Percentiles rank a stretch among this genome's conserved stretches.
Conservation (phyloP, 2,888 invertebrate genomes). For the Tridacna gigas region DNA sequence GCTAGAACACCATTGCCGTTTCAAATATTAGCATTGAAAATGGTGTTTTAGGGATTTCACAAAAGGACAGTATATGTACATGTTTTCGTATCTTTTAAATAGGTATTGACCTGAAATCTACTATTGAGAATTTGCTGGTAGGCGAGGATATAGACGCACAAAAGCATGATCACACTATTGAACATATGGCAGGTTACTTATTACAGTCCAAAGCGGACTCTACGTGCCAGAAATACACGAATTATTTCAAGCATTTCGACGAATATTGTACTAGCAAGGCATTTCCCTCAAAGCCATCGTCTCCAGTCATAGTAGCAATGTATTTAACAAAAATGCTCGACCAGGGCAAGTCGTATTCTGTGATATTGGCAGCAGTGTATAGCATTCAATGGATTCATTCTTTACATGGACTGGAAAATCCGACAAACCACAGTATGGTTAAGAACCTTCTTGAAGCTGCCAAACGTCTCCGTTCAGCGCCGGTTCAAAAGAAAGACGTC, state of each 20-base stretch:
- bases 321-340: background rate
- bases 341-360: background rate
- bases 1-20: constrained; percentile 32
- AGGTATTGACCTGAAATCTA: background rate
- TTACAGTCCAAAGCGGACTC: background rate
- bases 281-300: background rate
- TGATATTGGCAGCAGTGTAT: background rate
- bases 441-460: background rate
- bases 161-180: background rate
- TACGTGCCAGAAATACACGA: background rate
- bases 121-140: background rate
- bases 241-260: background rate
- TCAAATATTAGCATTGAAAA: constrained; percentile 19
- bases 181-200: background rate
- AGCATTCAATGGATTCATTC: background rate
- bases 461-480: background rate
- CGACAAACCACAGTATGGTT: background rate
- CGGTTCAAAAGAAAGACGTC: background rate
- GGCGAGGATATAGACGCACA: background rate
- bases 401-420: background rate
- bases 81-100: background rate
- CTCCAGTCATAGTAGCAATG: background rate
- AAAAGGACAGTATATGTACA: too few species aligned
- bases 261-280: background rate
- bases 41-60: background rate